Evolutionary conservation across 2,113 vertebrate species (phyloP), one percentile per base, ranked within the genome.

Genomic region (Monarcha castaneiventris): DNA sequence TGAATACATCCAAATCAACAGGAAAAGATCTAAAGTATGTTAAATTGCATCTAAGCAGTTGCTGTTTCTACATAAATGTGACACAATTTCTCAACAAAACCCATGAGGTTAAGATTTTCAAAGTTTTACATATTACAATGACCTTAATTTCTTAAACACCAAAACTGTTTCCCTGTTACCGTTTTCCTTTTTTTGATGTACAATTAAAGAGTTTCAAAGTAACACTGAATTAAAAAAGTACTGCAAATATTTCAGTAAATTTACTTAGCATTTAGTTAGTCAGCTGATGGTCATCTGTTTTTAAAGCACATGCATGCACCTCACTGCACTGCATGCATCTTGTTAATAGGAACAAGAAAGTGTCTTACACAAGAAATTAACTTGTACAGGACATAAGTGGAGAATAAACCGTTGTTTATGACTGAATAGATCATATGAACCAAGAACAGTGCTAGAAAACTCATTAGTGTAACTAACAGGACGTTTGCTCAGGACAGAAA

Each of bases 1-100:
- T 23, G 1, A 69, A 32, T 56, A n/a, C 26, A 55, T 49, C 5
- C 35, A 71, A 64, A 62, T 41, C 4, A 29, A n/a, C 1, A 46
- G 30, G 4, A 43, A 68, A 64, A 62, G 3, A 29, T 30, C 1
- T 52, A 43, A 92, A 84, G 1, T 16, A 13, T 0, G 0, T 29
- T 66, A 13, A 76, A 59, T 27, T 71, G 9, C 7, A 54, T 22
- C 13, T 35, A 18, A 77, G 13, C 39, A 56, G 59, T 18, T 73
- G 14, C 3, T 52, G 6, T 86, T 92, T 89, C 23, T 6, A 7
- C 19, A 37, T 30, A 69, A 77, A 74, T 15, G 3, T 72, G 30
- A 41, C 29, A 26, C 32, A 1, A 67, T 83, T 88, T 76, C 56
- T 58, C 78, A 77, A 68, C 10, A 83, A 64, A 71, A 59, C 11